A percentile compares a stretch with the other conserved stretches of the same genome.
phyloP scores from a whole-genome alignment of 2,113 vertebrate genomes.

The Ahaetulla prasina region DNA sequence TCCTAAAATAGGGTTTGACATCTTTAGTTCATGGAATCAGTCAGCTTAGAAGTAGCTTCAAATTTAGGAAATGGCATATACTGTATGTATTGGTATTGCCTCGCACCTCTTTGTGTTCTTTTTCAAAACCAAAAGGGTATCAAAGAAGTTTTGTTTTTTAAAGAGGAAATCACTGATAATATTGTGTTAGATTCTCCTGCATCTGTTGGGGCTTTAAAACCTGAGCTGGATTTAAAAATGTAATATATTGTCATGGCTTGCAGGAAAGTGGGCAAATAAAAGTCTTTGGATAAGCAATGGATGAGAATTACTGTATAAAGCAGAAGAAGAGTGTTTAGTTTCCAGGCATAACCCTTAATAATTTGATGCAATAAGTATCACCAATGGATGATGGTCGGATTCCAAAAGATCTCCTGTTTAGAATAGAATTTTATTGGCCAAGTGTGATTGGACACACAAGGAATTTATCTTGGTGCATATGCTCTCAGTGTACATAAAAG shows the following conservation, averaged over 20 bases:
- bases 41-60: background rate
- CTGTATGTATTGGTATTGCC: background rate
- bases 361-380: background rate
- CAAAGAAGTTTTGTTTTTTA: background rate
- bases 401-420: too few relatives aligned
- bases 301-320: background rate
- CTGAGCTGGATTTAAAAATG: background rate
- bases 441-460: too few relatives aligned
- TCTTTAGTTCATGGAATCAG: background rate
- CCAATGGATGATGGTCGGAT: too few relatives aligned
- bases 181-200: background rate
- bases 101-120: background rate
- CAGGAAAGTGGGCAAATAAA: background rate
- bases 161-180: background rate
- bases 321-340: background rate
- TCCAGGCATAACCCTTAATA: background rate
- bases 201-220: background rate
- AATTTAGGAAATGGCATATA: background rate
- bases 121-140: background rate
- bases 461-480: too few relatives aligned
- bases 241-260: background rate
- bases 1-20: background rate
- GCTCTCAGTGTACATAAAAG: too few relatives aligned
- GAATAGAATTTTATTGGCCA: too few relatives aligned
- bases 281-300: background rate